Conservation (phyloP, 2,797 vertebrate species). For the Masticophis lateralis region DNA sequence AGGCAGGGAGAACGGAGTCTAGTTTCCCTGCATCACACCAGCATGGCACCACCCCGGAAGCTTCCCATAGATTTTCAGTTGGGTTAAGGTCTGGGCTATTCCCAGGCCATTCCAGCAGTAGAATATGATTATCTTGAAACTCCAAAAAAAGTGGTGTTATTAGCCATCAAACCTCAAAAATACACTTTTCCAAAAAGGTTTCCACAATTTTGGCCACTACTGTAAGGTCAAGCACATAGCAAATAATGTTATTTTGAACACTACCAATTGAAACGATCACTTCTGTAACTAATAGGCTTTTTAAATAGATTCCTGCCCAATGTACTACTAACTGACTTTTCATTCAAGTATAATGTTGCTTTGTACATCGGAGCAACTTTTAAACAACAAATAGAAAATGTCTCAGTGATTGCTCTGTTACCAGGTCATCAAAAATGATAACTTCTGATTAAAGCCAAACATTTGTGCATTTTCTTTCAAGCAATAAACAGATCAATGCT, state of each 20-base stretch:
- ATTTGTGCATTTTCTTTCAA: constrained; percentile 5
- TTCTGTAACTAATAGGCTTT: constrained; percentile 9
- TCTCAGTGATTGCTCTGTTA: constrained; percentile 4
- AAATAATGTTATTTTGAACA: constrained; percentile 7
- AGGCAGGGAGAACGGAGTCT: too few relatives aligned
- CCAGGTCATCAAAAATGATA: constrained; percentile 29
- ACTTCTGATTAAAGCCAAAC: constrained; percentile 34
- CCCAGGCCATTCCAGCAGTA: too few relatives aligned
- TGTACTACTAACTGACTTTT: constrained; percentile 30
- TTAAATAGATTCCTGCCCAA: constrained; percentile 14
- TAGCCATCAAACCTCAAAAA: too few relatives aligned
- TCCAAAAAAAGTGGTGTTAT: too few relatives aligned
- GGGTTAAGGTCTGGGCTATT: too few relatives aligned
- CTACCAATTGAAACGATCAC: background rate
- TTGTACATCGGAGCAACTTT: background rate
- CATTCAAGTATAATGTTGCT: constrained; percentile 14
- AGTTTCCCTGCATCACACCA: too few relatives aligned
- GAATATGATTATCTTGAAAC: too few relatives aligned
- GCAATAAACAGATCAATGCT: constrained; percentile 20
- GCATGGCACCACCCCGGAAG: too few relatives aligned
- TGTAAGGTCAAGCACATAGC: background rate
- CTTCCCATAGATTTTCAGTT: too few relatives aligned
- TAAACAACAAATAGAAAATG: constrained; percentile 16
- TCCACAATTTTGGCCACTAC: too few relatives aligned
- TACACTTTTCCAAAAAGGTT: too few relatives aligned